phyloP scores from a whole-genome alignment of 1,140 invertebrate species.

The Steinernema khuongi region DNA sequence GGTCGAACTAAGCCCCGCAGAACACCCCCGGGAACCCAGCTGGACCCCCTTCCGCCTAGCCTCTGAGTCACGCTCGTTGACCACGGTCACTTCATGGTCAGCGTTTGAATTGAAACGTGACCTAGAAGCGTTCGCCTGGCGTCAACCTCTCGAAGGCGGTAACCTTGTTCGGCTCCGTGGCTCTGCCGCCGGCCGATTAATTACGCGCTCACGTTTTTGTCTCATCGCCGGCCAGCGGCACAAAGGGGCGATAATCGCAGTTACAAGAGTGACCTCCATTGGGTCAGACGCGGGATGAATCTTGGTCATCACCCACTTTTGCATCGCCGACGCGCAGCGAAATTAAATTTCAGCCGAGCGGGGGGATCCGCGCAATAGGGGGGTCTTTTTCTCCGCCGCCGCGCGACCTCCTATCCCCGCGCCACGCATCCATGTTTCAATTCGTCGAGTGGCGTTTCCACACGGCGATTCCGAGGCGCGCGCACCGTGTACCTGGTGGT shows the following conservation, averaged over 20 bases:
- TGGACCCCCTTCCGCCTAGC: too few species aligned
- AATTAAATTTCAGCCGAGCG: conserved; percentile 4
- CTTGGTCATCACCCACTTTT: conserved; percentile 16
- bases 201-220: conserved; percentile 7
- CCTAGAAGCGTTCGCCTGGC: too few species aligned
- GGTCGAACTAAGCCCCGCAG: too few species aligned
- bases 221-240: background rate
- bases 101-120: too few species aligned
- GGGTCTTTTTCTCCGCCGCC: conserved; percentile 12
- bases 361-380: conserved; percentile 12
- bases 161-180: too few species aligned
- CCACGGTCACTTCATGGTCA: too few species aligned
- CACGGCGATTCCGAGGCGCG: background rate
- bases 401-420: conserved; percentile 1
- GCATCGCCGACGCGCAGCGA: conserved; percentile 6
- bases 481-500: too few species aligned
- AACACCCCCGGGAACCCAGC: too few species aligned
- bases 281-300: background rate
- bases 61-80: too few species aligned
- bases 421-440: background rate
- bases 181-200: background rate
- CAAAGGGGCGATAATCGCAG: conserved; percentile 13
- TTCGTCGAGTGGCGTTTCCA: conserved; percentile 5
- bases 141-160: too few species aligned
- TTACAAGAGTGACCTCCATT: conserved; percentile 16